Evolutionary conservation across 2,113 vertebrate genomes (phyloP), one percentile per base, ranked within the genome.

Genomic region (Actenoides hombroni): DNA sequence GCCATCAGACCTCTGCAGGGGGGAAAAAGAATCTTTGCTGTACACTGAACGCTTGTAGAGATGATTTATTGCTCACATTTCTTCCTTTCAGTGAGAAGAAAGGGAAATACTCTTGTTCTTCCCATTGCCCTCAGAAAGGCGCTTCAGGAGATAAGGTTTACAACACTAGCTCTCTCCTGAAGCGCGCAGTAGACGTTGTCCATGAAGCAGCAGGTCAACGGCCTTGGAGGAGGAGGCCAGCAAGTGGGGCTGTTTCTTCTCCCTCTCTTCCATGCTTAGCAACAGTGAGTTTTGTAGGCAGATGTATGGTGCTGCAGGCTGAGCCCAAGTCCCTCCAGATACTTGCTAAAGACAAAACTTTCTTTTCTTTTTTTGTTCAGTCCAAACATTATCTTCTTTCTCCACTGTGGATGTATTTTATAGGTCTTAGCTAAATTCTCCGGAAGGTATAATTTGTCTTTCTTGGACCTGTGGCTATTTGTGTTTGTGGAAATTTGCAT

Each of bases 281-380:
- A 49, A 35, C 63, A 31, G 9, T 35, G 23, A 42, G 60, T 83
- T 83, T 49, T 95, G 48, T 33, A n/a, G 37, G 53, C 14, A 48
- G 68, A 51, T 63, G 5, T 35, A 2, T 78, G 69, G 33, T 85
- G 39, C 44, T 91, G 64, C 86, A 94, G 92, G 31, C 71, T 94
- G 83, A 95, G 79, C 85, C 87, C 74, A 78, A 94, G 73, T 88
- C 88, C 70, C 0, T 94, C 86, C 82, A 95, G 92, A 81, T 92
- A 91, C 53, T 86, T 92, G 37, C 42, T 82, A n/a, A 91, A 80
- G 67, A 56, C 53, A 60, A 15, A 82, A 25, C 13, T 81, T 74
- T 29, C 4, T 71, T 46, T 31, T 31, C 42, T 19, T 51, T 44
- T 70, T 63, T 71, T 33, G 29, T 74, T 83, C 56, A 77, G 17